These are phyloP conservation scores for Drosophila ficusphila DNA, from an alignment of 1,140 invertebrate genomes.

Conservation along the genomic window DNA sequence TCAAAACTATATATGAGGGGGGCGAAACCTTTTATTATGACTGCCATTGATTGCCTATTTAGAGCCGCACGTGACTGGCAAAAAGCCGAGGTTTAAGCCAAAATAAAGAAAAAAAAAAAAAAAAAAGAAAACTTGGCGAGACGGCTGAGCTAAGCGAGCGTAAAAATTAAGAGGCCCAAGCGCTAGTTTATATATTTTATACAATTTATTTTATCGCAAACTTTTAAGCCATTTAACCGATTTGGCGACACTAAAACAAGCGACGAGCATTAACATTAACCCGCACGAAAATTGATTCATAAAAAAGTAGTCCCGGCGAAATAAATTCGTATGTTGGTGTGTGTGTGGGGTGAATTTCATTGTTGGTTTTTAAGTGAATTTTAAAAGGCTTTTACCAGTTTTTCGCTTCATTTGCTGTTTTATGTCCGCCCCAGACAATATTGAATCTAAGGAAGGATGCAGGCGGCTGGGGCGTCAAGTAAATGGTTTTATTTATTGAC, in stretches of 20 bases:
- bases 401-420: constrained; percentile 79
- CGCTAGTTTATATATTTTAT: not conserved
- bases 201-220: constrained; percentile 62
- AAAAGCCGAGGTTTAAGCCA: constrained; percentile 1
- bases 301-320: constrained; percentile 50
- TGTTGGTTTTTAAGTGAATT: constrained; percentile 81
- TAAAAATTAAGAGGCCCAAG: constrained; percentile 46
- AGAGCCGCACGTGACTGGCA: constrained; percentile 56
- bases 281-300: constrained; percentile 63
- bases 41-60: constrained; percentile 60
- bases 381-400: constrained; percentile 79
- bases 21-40: constrained; percentile 45
- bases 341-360: constrained; percentile 50
- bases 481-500: constrained; percentile 82
- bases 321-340: constrained; percentile 57
- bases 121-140: constrained; percentile 13
- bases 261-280: constrained; percentile 52
- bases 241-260: constrained; percentile 70
- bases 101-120: not conserved
- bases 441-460: constrained; percentile 19
- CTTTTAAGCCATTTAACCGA: constrained; percentile 80
- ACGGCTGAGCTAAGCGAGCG: constrained; percentile 34
- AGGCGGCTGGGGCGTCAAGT: constrained; percentile 34
- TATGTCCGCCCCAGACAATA: constrained; percentile 55
- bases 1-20: constrained; percentile 34